Evolutionary conservation across 2,888 invertebrate species (phyloP), one percentile per base, ranked within the genome.

Genomic region (Drosophila testacea): DNA sequence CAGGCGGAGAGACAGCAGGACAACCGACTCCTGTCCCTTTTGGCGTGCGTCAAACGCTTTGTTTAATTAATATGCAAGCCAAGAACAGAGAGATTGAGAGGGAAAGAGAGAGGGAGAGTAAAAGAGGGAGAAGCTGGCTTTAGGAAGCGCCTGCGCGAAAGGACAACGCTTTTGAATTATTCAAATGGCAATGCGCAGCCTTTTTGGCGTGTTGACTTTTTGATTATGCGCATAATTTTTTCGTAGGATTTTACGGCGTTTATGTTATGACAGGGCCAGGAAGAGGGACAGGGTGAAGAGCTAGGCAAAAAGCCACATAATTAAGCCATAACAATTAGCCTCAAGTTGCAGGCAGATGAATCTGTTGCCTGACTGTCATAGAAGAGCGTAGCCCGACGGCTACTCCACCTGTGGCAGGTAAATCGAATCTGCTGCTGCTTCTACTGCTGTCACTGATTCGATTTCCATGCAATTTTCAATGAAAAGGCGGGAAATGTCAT

Each of bases 211-310:
- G 85, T 90, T 88, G 89, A 77, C 77, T 88, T 50, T 73, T 82
- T 90, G 90, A 91, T 91, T 91, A 91, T 91, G 91, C 91, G 91
- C 91, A 91, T 91, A 91, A 91, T 91, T 90, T 89, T 71, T 87
- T 82, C 32, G 42, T 52, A 65, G 66, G 47, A 64, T 74, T 73
- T 78, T 69, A 51, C 50, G 52, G 57, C 42, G 56, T 46, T 34
- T 42, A 38, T 81, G 71, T 75, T 82, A 81, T 84, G 87, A 82
- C 76, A 69, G 54, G 42, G 13, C 48, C 13, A 16, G 27, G 4
- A n/a, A 22, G 13, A 44, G 13, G 28, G 13, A 32, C 27, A 22
- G 36, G 16, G 38, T 10, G 16, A 27, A 11, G 32, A 30, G 34
- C 6, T 22, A 36, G 22, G 32, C 34, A 70, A 81, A 55, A 71